A percentile compares a stretch with the other conserved stretches of the same genome.
Conservation (phyloP, 2,113 vertebrate species). For the Ciconia maguari region DNA sequence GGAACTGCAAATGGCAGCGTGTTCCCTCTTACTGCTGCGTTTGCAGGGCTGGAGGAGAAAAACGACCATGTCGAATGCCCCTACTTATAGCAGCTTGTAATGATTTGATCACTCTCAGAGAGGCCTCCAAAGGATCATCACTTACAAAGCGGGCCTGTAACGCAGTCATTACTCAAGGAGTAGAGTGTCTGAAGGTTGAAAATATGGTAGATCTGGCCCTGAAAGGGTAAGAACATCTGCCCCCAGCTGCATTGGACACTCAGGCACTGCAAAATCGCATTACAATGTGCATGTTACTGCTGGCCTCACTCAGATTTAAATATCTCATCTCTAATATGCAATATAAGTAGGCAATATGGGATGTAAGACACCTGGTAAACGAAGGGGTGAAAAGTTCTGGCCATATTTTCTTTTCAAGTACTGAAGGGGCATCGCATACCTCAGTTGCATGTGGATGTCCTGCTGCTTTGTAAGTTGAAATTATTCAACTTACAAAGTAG, state of each 20-base stretch:
- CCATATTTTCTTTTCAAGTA: background rate
- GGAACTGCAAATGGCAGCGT: background rate
- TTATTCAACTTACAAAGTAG: background rate
- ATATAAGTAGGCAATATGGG: too few relatives aligned
- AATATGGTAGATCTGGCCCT: background rate
- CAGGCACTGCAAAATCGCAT: background rate
- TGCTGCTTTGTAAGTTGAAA: background rate
- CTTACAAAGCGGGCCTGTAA: background rate
- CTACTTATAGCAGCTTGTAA: background rate
- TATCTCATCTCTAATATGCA: background rate
- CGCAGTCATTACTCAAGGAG: background rate
- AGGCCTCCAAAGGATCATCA: background rate
- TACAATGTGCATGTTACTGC: background rate
- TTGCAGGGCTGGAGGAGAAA: background rate
- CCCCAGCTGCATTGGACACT: background rate
- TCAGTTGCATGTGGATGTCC: background rate
- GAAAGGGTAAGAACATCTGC: background rate
- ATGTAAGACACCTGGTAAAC: background rate
- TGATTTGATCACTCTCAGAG: background rate
- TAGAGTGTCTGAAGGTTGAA: background rate
- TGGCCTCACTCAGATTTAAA: background rate
- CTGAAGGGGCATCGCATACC: background rate
- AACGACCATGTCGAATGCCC: background rate
- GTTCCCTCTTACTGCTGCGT: background rate
- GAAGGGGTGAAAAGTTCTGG: background rate